Conservation (phyloP, 2,888 invertebrate genomes). For the Drosophila meridionalis region DNA sequence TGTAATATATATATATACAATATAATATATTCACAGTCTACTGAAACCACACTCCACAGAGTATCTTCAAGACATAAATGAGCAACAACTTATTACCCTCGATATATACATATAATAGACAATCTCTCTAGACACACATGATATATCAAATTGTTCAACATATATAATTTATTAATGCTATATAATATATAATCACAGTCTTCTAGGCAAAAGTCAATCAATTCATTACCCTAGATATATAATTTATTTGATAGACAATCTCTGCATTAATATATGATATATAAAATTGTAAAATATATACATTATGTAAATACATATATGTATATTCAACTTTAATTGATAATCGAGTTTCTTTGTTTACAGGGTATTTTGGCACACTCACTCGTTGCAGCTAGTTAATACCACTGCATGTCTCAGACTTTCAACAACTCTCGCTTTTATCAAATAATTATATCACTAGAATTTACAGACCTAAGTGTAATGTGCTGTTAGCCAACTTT, state of each 20-base stretch:
- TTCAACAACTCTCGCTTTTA: background rate
- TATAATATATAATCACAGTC: too few relatives aligned
- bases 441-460: slow-evolving; percentile 1
- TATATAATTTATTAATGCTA: too few relatives aligned
- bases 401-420: background rate
- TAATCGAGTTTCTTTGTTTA: background rate
- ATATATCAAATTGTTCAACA: too few relatives aligned
- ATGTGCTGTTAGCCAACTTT: slow-evolving; percentile 10
- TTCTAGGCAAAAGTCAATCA: background rate
- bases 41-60: too few relatives aligned
- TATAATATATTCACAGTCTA: too few relatives aligned
- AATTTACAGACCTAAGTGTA: background rate
- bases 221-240: background rate
- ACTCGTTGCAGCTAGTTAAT: background rate
- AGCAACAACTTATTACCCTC: too few relatives aligned
- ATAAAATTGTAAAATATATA: background rate
- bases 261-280: background rate
- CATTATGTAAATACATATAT: too few relatives aligned
- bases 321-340: too few relatives aligned
- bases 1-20: too few relatives aligned
- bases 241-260: background rate
- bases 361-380: background rate
- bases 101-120: too few relatives aligned
- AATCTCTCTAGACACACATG: too few relatives aligned
- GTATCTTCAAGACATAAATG: too few relatives aligned